Conservation (phyloP, 2,113 vertebrate species). For the Butastur rufipennis region DNA sequence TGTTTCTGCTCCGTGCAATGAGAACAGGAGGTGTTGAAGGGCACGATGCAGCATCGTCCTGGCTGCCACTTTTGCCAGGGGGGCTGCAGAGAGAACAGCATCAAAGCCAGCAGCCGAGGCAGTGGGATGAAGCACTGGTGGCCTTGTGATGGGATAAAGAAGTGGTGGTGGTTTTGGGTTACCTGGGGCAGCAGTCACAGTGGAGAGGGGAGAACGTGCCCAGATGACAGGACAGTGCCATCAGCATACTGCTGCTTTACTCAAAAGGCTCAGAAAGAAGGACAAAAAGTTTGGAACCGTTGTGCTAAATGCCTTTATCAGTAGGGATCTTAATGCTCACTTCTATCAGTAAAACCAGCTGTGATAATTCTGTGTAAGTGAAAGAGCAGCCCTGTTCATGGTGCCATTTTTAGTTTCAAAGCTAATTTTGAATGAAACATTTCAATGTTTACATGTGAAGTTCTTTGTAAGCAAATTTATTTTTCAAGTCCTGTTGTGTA, state of each 20-base stretch:
- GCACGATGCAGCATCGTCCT: fast-evolving
- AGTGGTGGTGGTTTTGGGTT: neutral
- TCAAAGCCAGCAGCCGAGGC: neutral
- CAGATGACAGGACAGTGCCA: neutral
- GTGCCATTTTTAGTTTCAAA: neutral
- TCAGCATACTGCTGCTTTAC: neutral
- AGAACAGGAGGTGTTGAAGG: neutral
- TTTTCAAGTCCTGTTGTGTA: neutral
- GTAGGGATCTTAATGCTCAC: neutral
- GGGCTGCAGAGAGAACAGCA: neutral
- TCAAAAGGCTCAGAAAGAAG: neutral
- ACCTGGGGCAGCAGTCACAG: neutral
- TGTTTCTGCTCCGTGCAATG: neutral
- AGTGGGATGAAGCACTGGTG: fast-evolving
- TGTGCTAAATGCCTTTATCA: neutral
- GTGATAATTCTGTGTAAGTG: neutral
- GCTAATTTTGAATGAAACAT: neutral
- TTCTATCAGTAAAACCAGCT: neutral
- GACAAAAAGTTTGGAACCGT: fast-evolving
- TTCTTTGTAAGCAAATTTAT: neutral
- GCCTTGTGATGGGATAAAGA: neutral
- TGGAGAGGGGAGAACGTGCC: fast-evolving
- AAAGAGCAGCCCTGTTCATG: neutral
- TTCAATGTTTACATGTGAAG: neutral
- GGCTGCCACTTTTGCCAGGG: neutral